These are phyloP conservation scores for Poeciliopsis infans DNA, from an alignment of 2,797 vertebrate species.

Conservation along the genomic window DNA sequence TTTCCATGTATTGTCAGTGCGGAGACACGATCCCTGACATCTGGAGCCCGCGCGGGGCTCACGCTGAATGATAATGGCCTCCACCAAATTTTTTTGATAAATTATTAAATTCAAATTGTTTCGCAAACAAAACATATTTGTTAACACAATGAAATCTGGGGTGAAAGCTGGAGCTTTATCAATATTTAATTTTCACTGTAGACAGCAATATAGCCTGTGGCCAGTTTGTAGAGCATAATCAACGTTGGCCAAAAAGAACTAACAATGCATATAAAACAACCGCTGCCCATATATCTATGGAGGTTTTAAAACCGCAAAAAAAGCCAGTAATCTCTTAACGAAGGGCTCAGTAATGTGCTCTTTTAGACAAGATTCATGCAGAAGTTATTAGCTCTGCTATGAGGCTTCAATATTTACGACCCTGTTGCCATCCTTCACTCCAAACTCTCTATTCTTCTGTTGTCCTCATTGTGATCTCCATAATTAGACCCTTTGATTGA, in stretches of 20 bases:
- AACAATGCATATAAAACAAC: conserved; percentile 56
- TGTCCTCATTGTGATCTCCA: conserved; percentile 49
- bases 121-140: conserved; percentile 83
- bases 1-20: conserved; percentile 74
- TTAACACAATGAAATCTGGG: conserved; percentile 80
- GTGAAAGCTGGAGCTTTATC: conserved; percentile 75
- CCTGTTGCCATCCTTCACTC: conserved; percentile 45
- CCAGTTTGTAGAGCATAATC: conserved; percentile 76
- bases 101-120: conserved; percentile 81
- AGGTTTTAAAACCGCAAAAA: conserved; percentile 39
- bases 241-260: conserved; percentile 66
- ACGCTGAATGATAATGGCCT: conserved; percentile 76
- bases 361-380: background rate
- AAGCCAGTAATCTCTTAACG: conserved; percentile 2
- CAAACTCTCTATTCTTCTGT: conserved; percentile 36
- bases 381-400: background rate
- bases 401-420: conserved; percentile 42
- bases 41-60: conserved; percentile 57
- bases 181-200: conserved; percentile 81
- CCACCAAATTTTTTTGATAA: conserved; percentile 63
- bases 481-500: conserved; percentile 63
- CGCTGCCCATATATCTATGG: conserved; percentile 31
- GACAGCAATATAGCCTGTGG: conserved; percentile 75
- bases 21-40: conserved; percentile 76
- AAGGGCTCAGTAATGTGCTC: background rate